These are phyloP conservation scores for Pristionchus entomophagus DNA, from an alignment of 2,888 invertebrate genomes.

Conservation along the genomic window DNA sequence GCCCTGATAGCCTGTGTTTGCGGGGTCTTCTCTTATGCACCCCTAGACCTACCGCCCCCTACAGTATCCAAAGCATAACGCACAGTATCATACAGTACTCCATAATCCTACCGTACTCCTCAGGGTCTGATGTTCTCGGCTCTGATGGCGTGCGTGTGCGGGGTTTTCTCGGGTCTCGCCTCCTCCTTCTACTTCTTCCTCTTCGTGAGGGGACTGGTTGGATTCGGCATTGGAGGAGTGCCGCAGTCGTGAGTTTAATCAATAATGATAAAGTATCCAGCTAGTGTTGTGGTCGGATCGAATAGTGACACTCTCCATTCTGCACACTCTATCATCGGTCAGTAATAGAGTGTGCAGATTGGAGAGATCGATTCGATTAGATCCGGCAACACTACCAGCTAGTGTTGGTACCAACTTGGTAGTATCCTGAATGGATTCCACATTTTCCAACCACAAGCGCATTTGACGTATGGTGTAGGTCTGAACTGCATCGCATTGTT, in stretches of 20 bases:
- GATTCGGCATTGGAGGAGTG: constrained; percentile 95
- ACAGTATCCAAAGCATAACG: too few species aligned
- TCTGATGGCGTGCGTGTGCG: constrained; percentile 91
- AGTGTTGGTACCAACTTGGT: too few species aligned
- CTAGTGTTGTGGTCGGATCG: background rate
- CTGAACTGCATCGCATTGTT: too few species aligned
- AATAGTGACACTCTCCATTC: too few species aligned
- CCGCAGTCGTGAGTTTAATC: constrained; percentile 90
- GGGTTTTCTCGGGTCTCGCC: constrained; percentile 89
- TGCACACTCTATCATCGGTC: too few species aligned
- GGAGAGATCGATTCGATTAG: too few species aligned
- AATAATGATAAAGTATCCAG: background rate
- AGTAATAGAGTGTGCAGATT: too few species aligned
- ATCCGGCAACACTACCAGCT: too few species aligned
- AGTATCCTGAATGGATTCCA: too few species aligned
- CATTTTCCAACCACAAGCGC: too few species aligned
- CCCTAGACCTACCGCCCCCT: too few species aligned
- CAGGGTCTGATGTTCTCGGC: constrained; percentile 92
- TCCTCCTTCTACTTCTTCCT: constrained; percentile 93
- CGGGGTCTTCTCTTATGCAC: constrained; percentile 91
- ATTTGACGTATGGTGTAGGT: too few species aligned
- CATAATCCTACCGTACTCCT: constrained; percentile 8
- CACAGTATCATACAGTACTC: background rate
- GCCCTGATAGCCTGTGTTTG: constrained; percentile 92
- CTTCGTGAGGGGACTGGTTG: constrained; percentile 90